These are phyloP conservation scores for Automeris io DNA, from an alignment of 2,888 invertebrate genomes.

Conservation along the genomic window DNA sequence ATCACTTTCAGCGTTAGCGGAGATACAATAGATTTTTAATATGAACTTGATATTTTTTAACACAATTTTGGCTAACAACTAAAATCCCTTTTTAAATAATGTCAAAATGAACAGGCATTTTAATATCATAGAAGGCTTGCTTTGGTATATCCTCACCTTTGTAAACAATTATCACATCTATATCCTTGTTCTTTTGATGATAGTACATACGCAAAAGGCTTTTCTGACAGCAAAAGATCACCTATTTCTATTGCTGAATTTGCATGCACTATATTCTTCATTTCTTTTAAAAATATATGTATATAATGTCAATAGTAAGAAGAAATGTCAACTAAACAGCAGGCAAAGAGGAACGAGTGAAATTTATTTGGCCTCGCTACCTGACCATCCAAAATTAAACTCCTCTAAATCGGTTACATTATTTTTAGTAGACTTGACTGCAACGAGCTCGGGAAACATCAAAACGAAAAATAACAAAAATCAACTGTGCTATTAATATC, in stretches of 20 bases:
- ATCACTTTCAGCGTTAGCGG: too few relatives aligned
- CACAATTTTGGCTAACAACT: too few relatives aligned
- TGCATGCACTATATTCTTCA: constrained; percentile 64
- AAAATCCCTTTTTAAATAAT: too few relatives aligned
- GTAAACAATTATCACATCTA: constrained; percentile 87
- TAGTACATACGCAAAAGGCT: constrained; percentile 86
- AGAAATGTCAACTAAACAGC: constrained; percentile 42
- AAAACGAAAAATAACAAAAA: constrained; percentile 54
- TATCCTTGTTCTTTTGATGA: constrained; percentile 82
- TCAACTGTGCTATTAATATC: constrained; percentile 10
- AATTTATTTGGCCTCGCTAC: constrained; percentile 57
- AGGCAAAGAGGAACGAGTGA: constrained; percentile 30
- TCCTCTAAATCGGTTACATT: constrained; percentile 57
- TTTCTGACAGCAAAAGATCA: constrained; percentile 81
- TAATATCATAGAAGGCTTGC: too few relatives aligned
- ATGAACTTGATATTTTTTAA: too few relatives aligned
- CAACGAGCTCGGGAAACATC: constrained; percentile 35
- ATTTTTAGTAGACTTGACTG: constrained; percentile 59
- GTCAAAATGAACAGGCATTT: too few relatives aligned
- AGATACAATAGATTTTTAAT: too few relatives aligned
- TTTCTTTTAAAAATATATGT: constrained; percentile 21
- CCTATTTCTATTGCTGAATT: constrained; percentile 76
- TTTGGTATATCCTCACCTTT: constrained; percentile 72
- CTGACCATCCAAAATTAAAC: constrained; percentile 58
- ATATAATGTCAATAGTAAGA: neutral